Evolutionary conservation across 2,888 invertebrate genomes (phyloP), one percentile per base, ranked within the genome.

Genomic region (Brachycybe producta): DNA sequence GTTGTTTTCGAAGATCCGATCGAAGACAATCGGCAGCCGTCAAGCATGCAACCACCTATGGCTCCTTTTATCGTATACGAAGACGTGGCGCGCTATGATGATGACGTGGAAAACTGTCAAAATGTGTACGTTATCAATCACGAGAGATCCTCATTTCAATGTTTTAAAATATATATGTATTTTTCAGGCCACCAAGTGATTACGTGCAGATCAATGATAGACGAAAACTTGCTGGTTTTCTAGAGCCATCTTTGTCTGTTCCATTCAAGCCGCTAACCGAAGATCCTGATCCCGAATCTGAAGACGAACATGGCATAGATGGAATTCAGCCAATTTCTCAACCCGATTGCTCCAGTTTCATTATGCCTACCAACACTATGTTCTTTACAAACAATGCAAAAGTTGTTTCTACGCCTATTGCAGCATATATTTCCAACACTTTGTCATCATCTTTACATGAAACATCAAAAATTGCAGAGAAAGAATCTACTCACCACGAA

Each of bases 111-210:
- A 35, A 45, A 45, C 21, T 5, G 11, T 11, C 21, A 45, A 17
- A 45, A 45, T 21, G 28, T 45, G 46, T 45, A 45, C 23, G 23
- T 35, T 3, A 35, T n/a, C n/a, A n/a, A n/a, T n/a, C n/a, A n/a
- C n/a, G n/a, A n/a, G n/a, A n/a, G n/a, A n/a, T n/a, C n/a, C 15
- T 35, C 15, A 17, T 35, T 35, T 3, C 5, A 17, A 24, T 44
- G 4, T 32, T 30, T 19, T 30, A 13, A 30, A 45, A 15, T 30
- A 32, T 4, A 32, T 45, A 32, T 13, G 11, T 11, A 13, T 43
- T 23, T 34, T 45, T 13, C 23, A 45, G 46, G 13, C 35, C 35
- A 32, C 35, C 46, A 3, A 17, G 5, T 17, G 46, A 17, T 21
- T 30, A 35, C 32, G 19, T 17, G 2, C 15, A 21, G 15, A n/a